Base-by-base conservation (phyloP, 2,888 invertebrate species). In the Oeneis ivallda region DNA sequence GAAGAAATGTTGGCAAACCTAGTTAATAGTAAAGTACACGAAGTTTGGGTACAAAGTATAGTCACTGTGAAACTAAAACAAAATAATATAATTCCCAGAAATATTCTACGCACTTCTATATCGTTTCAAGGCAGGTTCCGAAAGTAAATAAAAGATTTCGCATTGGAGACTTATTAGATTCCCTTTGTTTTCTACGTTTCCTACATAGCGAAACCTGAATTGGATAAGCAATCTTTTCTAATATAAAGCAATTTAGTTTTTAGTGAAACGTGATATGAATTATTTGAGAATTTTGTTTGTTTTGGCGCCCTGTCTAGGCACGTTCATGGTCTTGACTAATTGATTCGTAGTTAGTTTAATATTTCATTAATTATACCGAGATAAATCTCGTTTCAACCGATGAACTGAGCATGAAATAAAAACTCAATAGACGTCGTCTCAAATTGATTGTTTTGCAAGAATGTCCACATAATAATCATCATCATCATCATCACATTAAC, bases 81-180 rank as follows among this genome's bases (percentile, higher is more conserved):
- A 17, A 49, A 19, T 11, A 19, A 49, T 19, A n/a, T 7, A 34
- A 8, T 53, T 1, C 52, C 32, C 11, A 52, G 53, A 53, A 34
- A 53, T 53, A 26, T 34, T 26, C 52, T 47, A 19, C 49, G 11
- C 2, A 11, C 8, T 9, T 8, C 1, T 47, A 53, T 37, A 53
- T 39, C 54, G 37, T 15, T 19, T 13, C 41, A 56, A 19, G 26
- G n/a, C 43, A 43, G 57, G 13, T 57, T 57, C 41, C 57, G 41
- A 57, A 57, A 57, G 43, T 26, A 57, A 57, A 57, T 57, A 57
- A 43, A 57, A 57, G 41, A 19, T 57, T 43, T 53, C 49, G 19
- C 19, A 19, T 19, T 11, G 49, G 11, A 50, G 49, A 50, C 49
- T 54, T 54, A 54, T 54, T 54, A 37, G 54, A 54, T 54, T 37